These are phyloP conservation scores for Astyanax mexicanus DNA, from an alignment of 2,797 vertebrate species.

Conservation along the genomic window DNA sequence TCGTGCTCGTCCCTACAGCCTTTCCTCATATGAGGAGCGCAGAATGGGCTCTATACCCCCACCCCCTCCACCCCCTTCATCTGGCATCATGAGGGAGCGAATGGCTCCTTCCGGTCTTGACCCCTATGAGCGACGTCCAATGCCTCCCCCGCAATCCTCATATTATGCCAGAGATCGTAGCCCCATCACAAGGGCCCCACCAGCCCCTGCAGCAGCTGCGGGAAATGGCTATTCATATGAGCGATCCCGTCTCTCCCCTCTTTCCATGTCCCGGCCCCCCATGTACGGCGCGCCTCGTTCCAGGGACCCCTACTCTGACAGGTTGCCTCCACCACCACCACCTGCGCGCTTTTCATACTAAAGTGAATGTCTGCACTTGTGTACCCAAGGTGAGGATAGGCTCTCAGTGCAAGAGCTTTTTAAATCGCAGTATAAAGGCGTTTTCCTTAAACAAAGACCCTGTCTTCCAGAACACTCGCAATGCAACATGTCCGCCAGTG, in stretches of 20 bases:
- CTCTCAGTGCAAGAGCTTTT: conserved; percentile 21
- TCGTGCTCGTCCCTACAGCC: conserved; percentile 77
- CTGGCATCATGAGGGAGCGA: conserved; percentile 84
- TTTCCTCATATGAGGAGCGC: conserved; percentile 74
- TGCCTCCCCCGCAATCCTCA: conserved; percentile 82
- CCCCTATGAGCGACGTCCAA: conserved; percentile 89
- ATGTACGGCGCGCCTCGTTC: conserved; percentile 89
- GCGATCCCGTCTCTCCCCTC: conserved; percentile 87
- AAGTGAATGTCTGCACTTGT: conserved; percentile 63
- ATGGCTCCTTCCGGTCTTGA: conserved; percentile 81
- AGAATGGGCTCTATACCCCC: conserved; percentile 74
- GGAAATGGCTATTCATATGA: conserved; percentile 93
- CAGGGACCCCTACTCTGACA: conserved; percentile 88
- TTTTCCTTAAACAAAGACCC: conserved; percentile 23
- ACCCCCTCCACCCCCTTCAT: conserved; percentile 79
- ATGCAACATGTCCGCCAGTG: conserved; percentile 25
- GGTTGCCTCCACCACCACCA: conserved; percentile 80
- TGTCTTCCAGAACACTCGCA: conserved; percentile 1
- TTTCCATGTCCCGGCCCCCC: conserved; percentile 81
- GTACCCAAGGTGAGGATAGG: conserved; percentile 81
- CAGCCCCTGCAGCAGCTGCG: conserved; percentile 70
- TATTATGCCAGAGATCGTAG: conserved; percentile 93
- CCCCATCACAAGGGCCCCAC: conserved; percentile 85
- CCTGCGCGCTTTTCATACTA: conserved; percentile 83
- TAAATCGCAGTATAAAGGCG: conserved; percentile 24